Conservation (phyloP, 2,888 invertebrate genomes). For the Aproaerema taeniolella region DNA sequence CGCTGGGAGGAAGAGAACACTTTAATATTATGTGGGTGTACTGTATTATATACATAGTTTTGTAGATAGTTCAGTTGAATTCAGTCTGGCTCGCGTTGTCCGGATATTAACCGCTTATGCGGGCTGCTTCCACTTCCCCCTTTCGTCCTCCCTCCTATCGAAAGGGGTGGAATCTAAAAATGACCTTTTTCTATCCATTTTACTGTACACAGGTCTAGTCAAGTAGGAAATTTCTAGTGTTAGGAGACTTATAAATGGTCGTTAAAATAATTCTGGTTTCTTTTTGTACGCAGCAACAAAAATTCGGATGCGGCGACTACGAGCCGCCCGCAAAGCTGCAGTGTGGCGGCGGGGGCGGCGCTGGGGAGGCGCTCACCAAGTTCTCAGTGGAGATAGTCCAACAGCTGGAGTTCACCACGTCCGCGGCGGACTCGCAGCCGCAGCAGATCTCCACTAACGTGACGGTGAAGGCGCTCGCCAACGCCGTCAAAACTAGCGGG, state of each 20-base stretch:
- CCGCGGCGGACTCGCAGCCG: constrained; percentile 90
- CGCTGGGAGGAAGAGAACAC: too few relatives aligned
- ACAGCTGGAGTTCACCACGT: constrained; percentile 92
- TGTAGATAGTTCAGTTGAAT: too few relatives aligned
- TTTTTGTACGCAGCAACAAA: constrained; percentile 86
- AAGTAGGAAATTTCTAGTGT: too few relatives aligned
- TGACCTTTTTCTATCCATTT: too few relatives aligned
- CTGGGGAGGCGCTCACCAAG: constrained; percentile 79
- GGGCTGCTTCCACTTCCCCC: constrained; percentile 4
- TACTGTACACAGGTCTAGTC: too few relatives aligned
- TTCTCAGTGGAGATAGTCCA: constrained; percentile 96
- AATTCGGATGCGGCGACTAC: constrained; percentile 84
- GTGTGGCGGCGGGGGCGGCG: constrained; percentile 63
- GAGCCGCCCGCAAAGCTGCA: constrained; percentile 87
- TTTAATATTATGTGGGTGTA: too few relatives aligned
- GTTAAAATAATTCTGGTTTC: too few relatives aligned
- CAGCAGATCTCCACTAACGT: constrained; percentile 95
- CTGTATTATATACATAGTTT: too few relatives aligned
- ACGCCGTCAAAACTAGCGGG: constrained; percentile 65
- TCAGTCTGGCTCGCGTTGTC: too few relatives aligned
- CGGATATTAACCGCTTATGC: constrained; percentile 18
- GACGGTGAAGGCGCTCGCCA: constrained; percentile 85
- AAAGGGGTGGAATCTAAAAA: too few relatives aligned
- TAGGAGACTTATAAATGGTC: too few relatives aligned
- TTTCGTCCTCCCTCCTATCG: constrained; percentile 1